phyloP scores from a whole-genome alignment of 2,797 vertebrate species.

The Karalla daura region DNA sequence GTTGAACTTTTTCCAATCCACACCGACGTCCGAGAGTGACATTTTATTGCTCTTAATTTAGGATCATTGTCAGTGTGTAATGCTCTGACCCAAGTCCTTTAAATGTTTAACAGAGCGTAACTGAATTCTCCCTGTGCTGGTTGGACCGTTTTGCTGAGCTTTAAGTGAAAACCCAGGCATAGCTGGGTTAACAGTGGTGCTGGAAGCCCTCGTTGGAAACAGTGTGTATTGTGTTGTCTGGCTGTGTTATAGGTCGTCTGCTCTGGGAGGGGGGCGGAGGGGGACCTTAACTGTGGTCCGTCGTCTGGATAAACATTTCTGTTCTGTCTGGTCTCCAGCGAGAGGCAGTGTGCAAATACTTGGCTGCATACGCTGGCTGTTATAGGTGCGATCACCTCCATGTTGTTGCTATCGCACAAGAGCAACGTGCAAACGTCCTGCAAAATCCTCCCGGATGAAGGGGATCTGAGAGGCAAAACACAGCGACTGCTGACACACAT shows the following conservation, averaged over 20 bases:
- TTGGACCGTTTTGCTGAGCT: slow-evolving; percentile 40
- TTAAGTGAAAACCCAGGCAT: slow-evolving; percentile 77
- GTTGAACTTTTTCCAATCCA: neutral
- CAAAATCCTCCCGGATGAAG: slow-evolving; percentile 43
- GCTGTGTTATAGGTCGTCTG: slow-evolving; percentile 70
- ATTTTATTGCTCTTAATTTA: slow-evolving; percentile 41
- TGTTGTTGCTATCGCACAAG: slow-evolving; percentile 34
- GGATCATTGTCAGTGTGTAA: slow-evolving; percentile 30
- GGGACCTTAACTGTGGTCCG: slow-evolving; percentile 58
- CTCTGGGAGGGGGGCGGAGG: slow-evolving; percentile 45
- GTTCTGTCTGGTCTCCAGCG: slow-evolving; percentile 49
- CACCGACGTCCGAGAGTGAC: slow-evolving; percentile 18
- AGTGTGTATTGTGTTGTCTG: slow-evolving; percentile 76
- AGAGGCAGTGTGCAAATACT: slow-evolving; percentile 37
- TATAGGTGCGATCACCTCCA: slow-evolving; percentile 31
- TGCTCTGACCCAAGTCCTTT: slow-evolving; percentile 11
- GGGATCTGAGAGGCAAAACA: slow-evolving; percentile 45
- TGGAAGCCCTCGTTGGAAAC: slow-evolving; percentile 74
- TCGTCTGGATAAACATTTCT: slow-evolving; percentile 79
- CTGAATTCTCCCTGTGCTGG: slow-evolving; percentile 26
- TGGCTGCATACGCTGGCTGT: slow-evolving; percentile 15
- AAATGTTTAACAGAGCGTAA: slow-evolving; percentile 27
- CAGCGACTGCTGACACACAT: slow-evolving; percentile 49
- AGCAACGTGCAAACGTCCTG: slow-evolving; percentile 28
- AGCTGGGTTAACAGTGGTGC: slow-evolving; percentile 60